These are phyloP conservation scores for Xanthia togata DNA, from an alignment of 2,888 invertebrate genomes.

Conservation along the genomic window DNA sequence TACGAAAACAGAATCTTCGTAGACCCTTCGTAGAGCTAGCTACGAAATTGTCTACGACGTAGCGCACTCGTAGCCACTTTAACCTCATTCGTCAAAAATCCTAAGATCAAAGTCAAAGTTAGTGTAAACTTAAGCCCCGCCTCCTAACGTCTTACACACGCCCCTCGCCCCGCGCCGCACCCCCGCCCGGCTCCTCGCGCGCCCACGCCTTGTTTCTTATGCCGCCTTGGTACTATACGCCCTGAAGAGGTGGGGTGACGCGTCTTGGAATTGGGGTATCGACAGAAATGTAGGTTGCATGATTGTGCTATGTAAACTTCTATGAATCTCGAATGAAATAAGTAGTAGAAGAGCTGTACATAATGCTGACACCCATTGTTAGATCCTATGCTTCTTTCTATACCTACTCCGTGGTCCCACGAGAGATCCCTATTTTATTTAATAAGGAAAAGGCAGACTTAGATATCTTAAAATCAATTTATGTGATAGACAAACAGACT, in stretches of 20 bases:
- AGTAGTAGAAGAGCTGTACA: not conserved
- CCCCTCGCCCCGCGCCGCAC: constrained; percentile 63
- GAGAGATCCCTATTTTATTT: too few relatives aligned
- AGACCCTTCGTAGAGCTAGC: constrained; percentile 37
- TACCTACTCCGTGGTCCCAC: too few relatives aligned
- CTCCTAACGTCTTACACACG: constrained; percentile 79
- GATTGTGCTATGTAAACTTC: not conserved
- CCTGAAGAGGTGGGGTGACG: constrained; percentile 38
- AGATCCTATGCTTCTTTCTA: too few relatives aligned
- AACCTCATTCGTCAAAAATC: constrained; percentile 43
- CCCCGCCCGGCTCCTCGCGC: constrained; percentile 71
- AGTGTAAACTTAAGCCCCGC: constrained; percentile 80
- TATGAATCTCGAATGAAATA: not conserved
- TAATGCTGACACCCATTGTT: not conserved
- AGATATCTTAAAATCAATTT: not conserved
- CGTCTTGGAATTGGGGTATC: constrained; percentile 29
- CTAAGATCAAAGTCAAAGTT: constrained; percentile 63
- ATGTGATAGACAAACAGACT: not conserved
- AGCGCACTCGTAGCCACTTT: constrained; percentile 33
- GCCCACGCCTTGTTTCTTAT: constrained; percentile 76
- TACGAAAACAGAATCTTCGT: constrained; percentile 38
- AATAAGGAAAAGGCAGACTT: not conserved
- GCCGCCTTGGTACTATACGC: constrained; percentile 58
- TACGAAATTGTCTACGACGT: constrained; percentile 49
- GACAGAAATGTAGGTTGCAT: not conserved